Evolutionary conservation across 1,140 invertebrate genomes (phyloP).

Genomic region (Hermetia illucens): DNA sequence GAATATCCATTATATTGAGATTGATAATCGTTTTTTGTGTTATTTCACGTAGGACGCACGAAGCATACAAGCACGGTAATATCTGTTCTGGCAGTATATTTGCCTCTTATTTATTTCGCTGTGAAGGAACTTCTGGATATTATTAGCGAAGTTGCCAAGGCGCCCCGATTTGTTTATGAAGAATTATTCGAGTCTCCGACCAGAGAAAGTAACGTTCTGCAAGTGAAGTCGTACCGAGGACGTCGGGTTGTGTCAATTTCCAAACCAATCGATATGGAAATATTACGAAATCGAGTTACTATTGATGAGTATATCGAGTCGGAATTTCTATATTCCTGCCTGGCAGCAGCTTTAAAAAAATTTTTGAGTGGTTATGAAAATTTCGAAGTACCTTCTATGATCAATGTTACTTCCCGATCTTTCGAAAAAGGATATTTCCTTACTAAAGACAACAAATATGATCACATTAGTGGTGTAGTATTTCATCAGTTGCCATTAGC

Average conservation of each 20-base stretch:
- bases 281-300: slow-evolving; percentile 31
- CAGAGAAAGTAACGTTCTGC: slow-evolving; percentile 39
- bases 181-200: slow-evolving; percentile 37
- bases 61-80: slow-evolving; percentile 25
- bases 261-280: slow-evolving; percentile 40
- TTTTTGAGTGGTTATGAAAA: slow-evolving; percentile 7
- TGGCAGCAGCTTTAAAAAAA: slow-evolving; percentile 22
- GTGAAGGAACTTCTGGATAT: slow-evolving; percentile 39
- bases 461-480: slow-evolving; percentile 29
- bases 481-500: slow-evolving; percentile 32
- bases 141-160: slow-evolving; percentile 35
- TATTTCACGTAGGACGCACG: slow-evolving; percentile 29
- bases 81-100: slow-evolving; percentile 35
- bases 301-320: slow-evolving; percentile 47
- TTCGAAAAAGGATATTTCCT: slow-evolving; percentile 29
- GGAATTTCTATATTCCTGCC: slow-evolving; percentile 45
- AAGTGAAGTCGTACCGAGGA: slow-evolving; percentile 56
- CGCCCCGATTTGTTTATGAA: slow-evolving; percentile 42
- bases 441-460: slow-evolving; percentile 16
- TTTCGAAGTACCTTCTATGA: slow-evolving; percentile 22
- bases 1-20: not conserved
- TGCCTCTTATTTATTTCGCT: slow-evolving; percentile 40
- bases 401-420: slow-evolving; percentile 32
- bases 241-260: slow-evolving; percentile 67
- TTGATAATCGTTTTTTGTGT: slow-evolving; percentile 10